phyloP scores from a whole-genome alignment of 2,888 invertebrate species.

The Diadegma fenestrale region DNA sequence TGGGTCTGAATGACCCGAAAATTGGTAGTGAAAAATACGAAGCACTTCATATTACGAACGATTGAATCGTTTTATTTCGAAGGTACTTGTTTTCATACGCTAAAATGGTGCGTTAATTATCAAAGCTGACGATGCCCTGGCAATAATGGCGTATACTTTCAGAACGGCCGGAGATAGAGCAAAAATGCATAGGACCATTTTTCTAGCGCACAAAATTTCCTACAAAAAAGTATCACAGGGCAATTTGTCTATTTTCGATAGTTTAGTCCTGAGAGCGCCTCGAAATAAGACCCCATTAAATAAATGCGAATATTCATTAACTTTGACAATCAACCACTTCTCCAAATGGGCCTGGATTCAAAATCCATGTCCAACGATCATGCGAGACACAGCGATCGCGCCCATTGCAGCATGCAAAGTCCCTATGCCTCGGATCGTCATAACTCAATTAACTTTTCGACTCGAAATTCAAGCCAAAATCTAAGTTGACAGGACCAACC shows the following conservation, averaged over 20 bases:
- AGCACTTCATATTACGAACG: not conserved
- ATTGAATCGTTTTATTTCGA: not conserved
- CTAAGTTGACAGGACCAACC: not conserved
- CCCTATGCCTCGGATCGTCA: not conserved
- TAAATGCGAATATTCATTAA: not conserved
- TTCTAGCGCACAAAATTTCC: not conserved
- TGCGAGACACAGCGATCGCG: not conserved
- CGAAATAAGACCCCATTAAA: not conserved
- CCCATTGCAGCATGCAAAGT: too few species aligned
- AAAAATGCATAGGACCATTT: not conserved
- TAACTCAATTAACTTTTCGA: not conserved
- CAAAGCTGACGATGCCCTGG: not conserved
- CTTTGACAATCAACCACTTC: not conserved
- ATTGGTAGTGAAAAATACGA: not conserved
- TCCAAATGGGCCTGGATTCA: not conserved
- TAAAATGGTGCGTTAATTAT: not conserved
- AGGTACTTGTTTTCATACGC: not conserved
- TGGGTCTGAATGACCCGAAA: not conserved
- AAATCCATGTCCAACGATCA: not conserved
- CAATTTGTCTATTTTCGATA: not conserved
- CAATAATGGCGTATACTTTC: not conserved
- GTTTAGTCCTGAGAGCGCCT: not conserved
- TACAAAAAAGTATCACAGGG: not conserved
- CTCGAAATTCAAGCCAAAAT: constrained; percentile 7
- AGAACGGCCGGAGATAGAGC: not conserved